Conservation (phyloP, 2,888 invertebrate species). For the Apoda limacodes region DNA sequence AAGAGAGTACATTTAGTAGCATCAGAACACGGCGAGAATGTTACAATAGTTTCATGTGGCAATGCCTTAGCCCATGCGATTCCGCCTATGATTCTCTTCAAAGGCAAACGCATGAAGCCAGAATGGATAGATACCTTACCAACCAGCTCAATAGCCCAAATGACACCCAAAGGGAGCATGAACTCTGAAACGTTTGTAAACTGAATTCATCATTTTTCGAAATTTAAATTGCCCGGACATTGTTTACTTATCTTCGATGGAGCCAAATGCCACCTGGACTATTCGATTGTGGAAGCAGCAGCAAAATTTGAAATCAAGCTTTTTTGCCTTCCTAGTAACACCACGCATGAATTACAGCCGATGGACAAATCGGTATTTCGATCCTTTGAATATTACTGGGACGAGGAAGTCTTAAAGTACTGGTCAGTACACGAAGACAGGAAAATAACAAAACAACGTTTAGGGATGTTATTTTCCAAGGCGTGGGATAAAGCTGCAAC, state of each 20-base stretch:
- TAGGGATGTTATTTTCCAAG: conserved; percentile 15
- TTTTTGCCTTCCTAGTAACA: conserved; percentile 15
- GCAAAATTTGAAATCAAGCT: conserved; percentile 14
- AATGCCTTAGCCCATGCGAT: conserved; percentile 15
- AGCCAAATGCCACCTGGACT: conserved; percentile 12
- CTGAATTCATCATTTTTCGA: conserved; percentile 21
- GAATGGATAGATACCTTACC: conserved; percentile 14
- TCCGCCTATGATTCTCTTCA: conserved; percentile 12
- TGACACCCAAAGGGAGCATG: conserved; percentile 15
- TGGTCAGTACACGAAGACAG: conserved; percentile 23
- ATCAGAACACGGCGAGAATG: conserved; percentile 16
- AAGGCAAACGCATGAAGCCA: conserved; percentile 12
- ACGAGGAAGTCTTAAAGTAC: conserved; percentile 27
- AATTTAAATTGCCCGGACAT: conserved; percentile 22
- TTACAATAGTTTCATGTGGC: conserved; percentile 17
- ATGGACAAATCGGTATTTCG: conserved; percentile 30
- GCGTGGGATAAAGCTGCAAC: conserved; percentile 24
- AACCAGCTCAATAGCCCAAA: conserved; percentile 11
- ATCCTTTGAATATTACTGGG: conserved; percentile 31
- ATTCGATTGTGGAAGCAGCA: conserved; percentile 5
- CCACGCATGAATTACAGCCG: conserved; percentile 28
- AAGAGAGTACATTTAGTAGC: conserved; percentile 17
- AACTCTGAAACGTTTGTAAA: conserved; percentile 8
- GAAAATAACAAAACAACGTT: conserved; percentile 23
- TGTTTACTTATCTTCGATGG: conserved; percentile 11